These are phyloP conservation scores for Acanthopagrus latus DNA, from an alignment of 2,797 vertebrate species.

Conservation along the genomic window DNA sequence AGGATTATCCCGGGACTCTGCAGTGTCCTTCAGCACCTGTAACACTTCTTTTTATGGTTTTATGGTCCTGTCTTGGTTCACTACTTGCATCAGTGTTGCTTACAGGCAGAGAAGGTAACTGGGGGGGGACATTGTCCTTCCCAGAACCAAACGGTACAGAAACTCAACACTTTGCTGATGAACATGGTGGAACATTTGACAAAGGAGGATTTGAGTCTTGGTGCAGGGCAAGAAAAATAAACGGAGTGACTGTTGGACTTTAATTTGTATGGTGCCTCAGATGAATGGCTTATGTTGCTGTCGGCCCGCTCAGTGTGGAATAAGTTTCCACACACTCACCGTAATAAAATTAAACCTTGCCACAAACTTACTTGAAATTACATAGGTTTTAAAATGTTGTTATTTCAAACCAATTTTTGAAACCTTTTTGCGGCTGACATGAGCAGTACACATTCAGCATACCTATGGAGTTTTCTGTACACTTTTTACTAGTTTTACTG, in stretches of 20 bases:
- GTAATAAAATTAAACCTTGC: not conserved
- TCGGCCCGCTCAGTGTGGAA: too few species aligned
- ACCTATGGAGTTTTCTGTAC: not conserved
- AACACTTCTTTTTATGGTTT: not conserved
- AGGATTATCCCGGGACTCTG: not conserved
- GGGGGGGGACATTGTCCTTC: not conserved
- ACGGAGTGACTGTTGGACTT: not conserved
- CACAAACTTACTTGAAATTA: not conserved
- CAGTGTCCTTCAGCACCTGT: not conserved
- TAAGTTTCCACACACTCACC: not conserved
- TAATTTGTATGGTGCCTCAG: not conserved
- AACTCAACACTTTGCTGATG: not conserved
- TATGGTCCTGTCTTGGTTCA: slow-evolving; percentile 1
- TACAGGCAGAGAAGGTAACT: not conserved
- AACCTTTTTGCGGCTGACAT: too few species aligned
- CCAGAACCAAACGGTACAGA: not conserved
- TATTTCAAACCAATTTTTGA: too few species aligned
- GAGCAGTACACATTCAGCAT: too few species aligned
- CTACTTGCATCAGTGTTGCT: not conserved
- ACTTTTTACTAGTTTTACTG: not conserved
- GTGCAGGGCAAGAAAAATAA: not conserved
- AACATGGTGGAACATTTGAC: not conserved
- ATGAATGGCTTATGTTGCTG: not conserved
- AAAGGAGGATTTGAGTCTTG: not conserved
- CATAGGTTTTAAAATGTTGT: not conserved